Base-by-base conservation (phyloP, 2,797 vertebrate genomes). In the Amphiprion clarkii region DNA sequence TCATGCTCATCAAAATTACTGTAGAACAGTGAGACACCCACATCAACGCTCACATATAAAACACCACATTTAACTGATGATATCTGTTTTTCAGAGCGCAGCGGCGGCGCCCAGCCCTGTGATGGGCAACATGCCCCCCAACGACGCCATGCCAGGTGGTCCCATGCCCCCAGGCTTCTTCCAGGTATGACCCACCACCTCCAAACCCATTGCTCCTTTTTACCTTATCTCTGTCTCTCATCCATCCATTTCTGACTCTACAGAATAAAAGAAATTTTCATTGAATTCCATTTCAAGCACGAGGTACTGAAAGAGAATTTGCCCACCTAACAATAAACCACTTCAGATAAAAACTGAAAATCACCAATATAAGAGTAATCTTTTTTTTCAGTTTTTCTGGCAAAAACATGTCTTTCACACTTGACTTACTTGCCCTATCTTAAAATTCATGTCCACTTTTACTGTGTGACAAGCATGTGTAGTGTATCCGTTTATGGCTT, bases 121-220 rank as follows among this genome's bases (percentile, higher is more conserved):
- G 82, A 97, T 98, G 96, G 97, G 96, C 33, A 95, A 93, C 92
- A 95, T 98, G 95, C 95, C 96, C 67, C 97, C 97, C 31, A 95
- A 90, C 0, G 97, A 98, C 0, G 94, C 94, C 70, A 95, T 98
- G 93, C 93, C 96, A 21, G 94, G 96, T 8, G 96, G 96, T 33
- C 96, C 96, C 74, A 95, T 98, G 96, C 96, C 96, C 4, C 95
- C 97, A 0, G 94, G 96, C 71, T 98, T 98, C 94, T 99, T 98
- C 86, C 97, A 98, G 97, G 97, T 98, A 96, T 71, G 87, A 73
- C 40, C 9, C 49, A 25, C 67, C 67, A 8, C 44, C 40, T 53
- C 25, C 56, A 62, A 27, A 53, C 27, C 33, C 79, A 64, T 44
- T 17, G 36, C 14, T 58, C 33, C 25, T 23, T 5, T 33, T 46